Evolutionary conservation across 2,113 vertebrate species (phyloP), one percentile per base, ranked within the genome.

Genomic region (Calypte anna): DNA sequence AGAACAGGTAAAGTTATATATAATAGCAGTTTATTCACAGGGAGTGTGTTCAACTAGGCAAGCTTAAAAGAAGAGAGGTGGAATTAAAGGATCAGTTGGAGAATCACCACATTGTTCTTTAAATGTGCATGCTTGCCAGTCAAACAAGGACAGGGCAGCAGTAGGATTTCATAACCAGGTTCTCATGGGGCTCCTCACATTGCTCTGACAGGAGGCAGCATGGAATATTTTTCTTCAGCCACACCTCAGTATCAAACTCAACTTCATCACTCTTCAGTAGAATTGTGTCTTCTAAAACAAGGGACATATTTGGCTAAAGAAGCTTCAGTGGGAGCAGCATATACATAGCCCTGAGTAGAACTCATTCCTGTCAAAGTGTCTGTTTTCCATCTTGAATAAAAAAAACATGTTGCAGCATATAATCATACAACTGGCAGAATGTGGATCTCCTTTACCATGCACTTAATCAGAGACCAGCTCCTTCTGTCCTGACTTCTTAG

Each of bases 261-360:
- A 25, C 33, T 91, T 78, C 83, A 82, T 50, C 74, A 50, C 0
- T 0, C 57, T 66, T 75, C 78, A 64, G 66, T 43, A 76, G 69
- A 87, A 23, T 61, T 53, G 16, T 48, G 46, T 72, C 87, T 93
- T 93, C 87, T 93, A 44, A 85, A 78, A 85, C n/a, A 40, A 85
- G 36, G 36, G 77, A 64, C 23, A 63, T 73, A 85, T 80, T 61
- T 6, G 3, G 66, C 40, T 58, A 89, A 20, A 57, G 78, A 58
- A 14, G 25, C 40, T 79, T 93, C 40, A 68, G 46, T 53, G 54
- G n/a, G 62, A 91, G 20, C 22, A 91, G 74, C 57, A 82, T 48
- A 72, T 2, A 89, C 38, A 92, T 75, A 82, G 87, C 90, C 87
- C 62, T 58, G 40, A 94, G 93, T 78, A 87, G 94, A 96, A 82